Evolutionary conservation across 2,797 vertebrate species (phyloP), one percentile per base, ranked within the genome.

Genomic region (Ceryle rudis): DNA sequence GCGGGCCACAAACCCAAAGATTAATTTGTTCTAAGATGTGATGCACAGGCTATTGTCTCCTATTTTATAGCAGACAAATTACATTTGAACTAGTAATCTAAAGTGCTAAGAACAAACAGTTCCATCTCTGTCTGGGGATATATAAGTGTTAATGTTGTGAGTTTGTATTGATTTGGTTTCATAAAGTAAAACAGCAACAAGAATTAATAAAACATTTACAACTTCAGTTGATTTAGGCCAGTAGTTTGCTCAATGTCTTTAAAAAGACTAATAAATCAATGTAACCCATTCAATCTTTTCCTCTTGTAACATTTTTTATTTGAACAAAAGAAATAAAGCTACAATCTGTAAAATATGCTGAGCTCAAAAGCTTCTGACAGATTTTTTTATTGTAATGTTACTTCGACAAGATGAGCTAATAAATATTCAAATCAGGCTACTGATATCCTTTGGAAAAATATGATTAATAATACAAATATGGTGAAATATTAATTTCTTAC

Each of bases 401-500:
- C 85, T 95, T 92, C 57, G 89, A 95, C 93, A 97, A 94, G 81
- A 96, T 90, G 89, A 95, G 82, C 75, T 93, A 97, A 97, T 97
- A 97, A 97, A 97, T 95, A 97, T 95, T 97, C 90, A 97, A 96
- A 95, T 95, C 74, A 65, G 75, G 57, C 79, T 95, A 94, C 93
- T 96, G 73, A 95, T 89, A 94, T 74, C 61, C 85, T 91, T 95
- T 79, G 37, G 75, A 42, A 89, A 96, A 96, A 97, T 91, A 95
- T 72, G 29, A 97, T 70, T 97, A 97, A 97, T 90, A 96, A 95
- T 95, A 96, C 37, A 98, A 97, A 97, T 90, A 96, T n/a, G 21
- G 88, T 97, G 54, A 97, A 98, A 96, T 97, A 96, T 95, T 95
- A 93, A 96, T 96, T 83, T 86, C 99, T 99, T 98, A 99, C 99